Conservation (phyloP, 2,113 vertebrate genomes). For the Phaethon lepturus region DNA sequence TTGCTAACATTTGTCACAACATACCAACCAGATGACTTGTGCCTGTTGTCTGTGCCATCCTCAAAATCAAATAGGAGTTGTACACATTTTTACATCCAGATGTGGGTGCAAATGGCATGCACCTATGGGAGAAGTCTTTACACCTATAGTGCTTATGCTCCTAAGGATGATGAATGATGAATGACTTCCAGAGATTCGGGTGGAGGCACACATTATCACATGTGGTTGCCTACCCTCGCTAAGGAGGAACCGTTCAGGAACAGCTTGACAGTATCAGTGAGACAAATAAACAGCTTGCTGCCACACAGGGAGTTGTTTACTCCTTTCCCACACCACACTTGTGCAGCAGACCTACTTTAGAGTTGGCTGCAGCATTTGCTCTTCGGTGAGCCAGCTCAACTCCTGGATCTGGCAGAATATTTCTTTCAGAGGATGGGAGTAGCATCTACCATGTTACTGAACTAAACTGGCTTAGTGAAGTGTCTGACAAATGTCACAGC, state of each 20-base stretch:
- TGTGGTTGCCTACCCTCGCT: rapidly evolving
- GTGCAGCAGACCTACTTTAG: background rate
- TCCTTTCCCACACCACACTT: background rate
- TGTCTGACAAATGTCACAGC: background rate
- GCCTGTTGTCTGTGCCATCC: background rate
- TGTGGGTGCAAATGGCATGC: background rate
- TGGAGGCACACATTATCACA: background rate
- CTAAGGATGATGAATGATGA: background rate
- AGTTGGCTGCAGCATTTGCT: background rate
- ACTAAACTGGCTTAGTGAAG: background rate
- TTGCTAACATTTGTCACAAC: background rate
- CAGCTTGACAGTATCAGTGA: background rate
- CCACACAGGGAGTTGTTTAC: background rate
- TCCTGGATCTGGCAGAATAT: background rate
- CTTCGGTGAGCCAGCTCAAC: background rate
- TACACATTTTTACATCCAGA: background rate
- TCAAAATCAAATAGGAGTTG: background rate
- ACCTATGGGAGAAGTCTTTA: background rate
- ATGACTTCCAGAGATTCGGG: background rate
- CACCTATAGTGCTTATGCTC: background rate
- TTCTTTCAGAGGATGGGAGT: background rate
- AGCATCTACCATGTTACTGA: background rate
- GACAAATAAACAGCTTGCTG: background rate
- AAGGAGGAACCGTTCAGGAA: background rate
- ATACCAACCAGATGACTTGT: background rate